Evolutionary conservation across 2,888 invertebrate genomes (phyloP), one percentile per base, ranked within the genome.

Genomic region (Luperina testacea): DNA sequence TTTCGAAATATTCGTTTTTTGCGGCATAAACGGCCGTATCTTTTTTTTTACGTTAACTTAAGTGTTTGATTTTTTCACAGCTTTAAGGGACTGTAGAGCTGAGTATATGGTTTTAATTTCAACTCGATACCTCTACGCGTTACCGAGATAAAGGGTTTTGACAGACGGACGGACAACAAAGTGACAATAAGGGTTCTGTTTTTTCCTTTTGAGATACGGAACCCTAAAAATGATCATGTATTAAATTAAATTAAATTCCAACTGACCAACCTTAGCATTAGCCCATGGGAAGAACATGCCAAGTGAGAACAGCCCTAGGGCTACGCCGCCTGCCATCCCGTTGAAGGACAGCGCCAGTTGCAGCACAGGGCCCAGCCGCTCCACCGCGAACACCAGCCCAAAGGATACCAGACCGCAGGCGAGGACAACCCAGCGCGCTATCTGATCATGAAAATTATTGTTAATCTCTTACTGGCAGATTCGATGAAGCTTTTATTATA

Each of bases 271-370:
- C 96, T 98, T 98, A 32, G 98, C 97, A 92, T 99, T 99, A 6
- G 98, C 98, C 97, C 98, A 98, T 0, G 99, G 99, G 88, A 99
- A 98, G 88, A 98, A 98, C 97, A 99, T 99, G 77, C 99, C 99
- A 42, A 99, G 96, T 0, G 98, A 97, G 93, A 99, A 99, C 7
- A 99, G 97, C 0, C 99, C 99, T 42, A 99, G 95, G 0, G 98
- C 98, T 0, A 99, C 98, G 4, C 99, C 99, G 5, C 99, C 98
- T 45, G 98, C 98, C 97, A 99, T 98, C 0, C 99, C 99, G 92
- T 99, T 98, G 90, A 99, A 98, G 70, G 98, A 98, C 1, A 99
- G 96, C 0, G 99, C 99, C 1, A 99, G 98, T 97, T 99, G 98
- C 84, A 99, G 97, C 64, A 99, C 98, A 13, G 99, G 98, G 0